These are phyloP conservation scores for Anhinga anhinga DNA, from an alignment of 2,113 vertebrate species.

Conservation along the genomic window DNA sequence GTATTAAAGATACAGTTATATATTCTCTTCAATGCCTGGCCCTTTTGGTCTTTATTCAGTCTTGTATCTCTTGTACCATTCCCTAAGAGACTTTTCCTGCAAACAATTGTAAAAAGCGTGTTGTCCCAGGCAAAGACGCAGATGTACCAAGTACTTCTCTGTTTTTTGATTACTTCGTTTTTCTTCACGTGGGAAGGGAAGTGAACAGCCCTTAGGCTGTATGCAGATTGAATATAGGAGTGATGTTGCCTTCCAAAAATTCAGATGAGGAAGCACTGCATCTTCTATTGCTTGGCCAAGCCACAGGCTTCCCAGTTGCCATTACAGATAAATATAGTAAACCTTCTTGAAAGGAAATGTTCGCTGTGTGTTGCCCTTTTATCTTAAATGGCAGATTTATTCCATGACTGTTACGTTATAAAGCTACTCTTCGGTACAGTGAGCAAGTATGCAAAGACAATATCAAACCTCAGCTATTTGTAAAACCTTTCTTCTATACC, in stretches of 20 bases:
- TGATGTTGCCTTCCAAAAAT: neutral
- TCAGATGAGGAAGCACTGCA: neutral
- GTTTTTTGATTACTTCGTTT: neutral
- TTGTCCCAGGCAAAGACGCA: neutral
- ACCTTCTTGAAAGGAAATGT: neutral
- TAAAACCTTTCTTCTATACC: neutral
- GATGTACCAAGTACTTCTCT: neutral
- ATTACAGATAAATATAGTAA: neutral
- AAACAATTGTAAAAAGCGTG: neutral
- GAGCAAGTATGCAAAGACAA: neutral
- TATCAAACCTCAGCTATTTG: neutral
- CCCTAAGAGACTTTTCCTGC: neutral
- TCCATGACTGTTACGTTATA: fast-evolving
- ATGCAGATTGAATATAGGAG: neutral
- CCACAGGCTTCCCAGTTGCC: neutral
- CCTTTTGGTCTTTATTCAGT: neutral
- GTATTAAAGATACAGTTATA: neutral
- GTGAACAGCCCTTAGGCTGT: neutral
- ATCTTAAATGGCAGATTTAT: neutral
- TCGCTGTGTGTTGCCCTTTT: neutral
- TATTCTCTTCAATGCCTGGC: neutral
- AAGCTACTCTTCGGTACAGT: neutral
- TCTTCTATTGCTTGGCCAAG: neutral
- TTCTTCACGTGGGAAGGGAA: neutral
- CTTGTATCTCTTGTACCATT: neutral